Percentiles rank a stretch among this genome's conserved stretches.
These are phyloP conservation scores for Clostera curtula DNA, from an alignment of 2,888 invertebrate species.

Conservation along the genomic window DNA sequence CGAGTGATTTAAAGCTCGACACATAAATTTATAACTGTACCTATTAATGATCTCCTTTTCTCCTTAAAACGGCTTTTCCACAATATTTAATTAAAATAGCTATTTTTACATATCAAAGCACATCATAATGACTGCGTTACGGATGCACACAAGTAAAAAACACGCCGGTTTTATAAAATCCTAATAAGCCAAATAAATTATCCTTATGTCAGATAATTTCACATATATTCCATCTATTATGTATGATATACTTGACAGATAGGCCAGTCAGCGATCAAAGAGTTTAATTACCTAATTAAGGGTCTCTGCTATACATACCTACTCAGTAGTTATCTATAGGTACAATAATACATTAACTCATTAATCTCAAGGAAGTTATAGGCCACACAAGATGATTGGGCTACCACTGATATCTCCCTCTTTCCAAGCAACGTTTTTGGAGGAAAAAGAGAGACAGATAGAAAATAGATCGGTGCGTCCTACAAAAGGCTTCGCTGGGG, in stretches of 20 bases:
- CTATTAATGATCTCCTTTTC: too few species aligned
- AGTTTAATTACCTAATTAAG: conserved; percentile 39
- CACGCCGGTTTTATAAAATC: conserved; percentile 17
- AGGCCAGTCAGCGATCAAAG: conserved; percentile 16
- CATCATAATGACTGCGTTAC: conserved; percentile 16
- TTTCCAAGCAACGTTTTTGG: conserved; percentile 21
- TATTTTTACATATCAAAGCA: conserved; percentile 15
- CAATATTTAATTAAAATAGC: conserved; percentile 9
- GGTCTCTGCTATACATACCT: conserved; percentile 29
- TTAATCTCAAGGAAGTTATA: conserved; percentile 41
- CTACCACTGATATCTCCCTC: conserved; percentile 36
- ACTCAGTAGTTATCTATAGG: conserved; percentile 29
- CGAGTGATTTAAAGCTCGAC: too few species aligned
- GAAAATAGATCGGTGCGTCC: conserved; percentile 51
- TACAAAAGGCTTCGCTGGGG: conserved; percentile 57
- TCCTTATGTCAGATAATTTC: conserved; percentile 12
- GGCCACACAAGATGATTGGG: conserved; percentile 34
- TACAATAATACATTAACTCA: conserved; percentile 32
- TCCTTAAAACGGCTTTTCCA: conserved; percentile 6
- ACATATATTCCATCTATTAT: conserved; percentile 13
- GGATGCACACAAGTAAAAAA: conserved; percentile 12
- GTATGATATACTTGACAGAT: conserved; percentile 19
- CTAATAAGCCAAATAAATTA: conserved; percentile 15
- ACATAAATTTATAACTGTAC: too few species aligned
- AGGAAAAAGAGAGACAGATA: conserved; percentile 49